These are phyloP conservation scores for Pluvianellus socialis DNA, from an alignment of 2,113 vertebrate genomes.

Conservation along the genomic window DNA sequence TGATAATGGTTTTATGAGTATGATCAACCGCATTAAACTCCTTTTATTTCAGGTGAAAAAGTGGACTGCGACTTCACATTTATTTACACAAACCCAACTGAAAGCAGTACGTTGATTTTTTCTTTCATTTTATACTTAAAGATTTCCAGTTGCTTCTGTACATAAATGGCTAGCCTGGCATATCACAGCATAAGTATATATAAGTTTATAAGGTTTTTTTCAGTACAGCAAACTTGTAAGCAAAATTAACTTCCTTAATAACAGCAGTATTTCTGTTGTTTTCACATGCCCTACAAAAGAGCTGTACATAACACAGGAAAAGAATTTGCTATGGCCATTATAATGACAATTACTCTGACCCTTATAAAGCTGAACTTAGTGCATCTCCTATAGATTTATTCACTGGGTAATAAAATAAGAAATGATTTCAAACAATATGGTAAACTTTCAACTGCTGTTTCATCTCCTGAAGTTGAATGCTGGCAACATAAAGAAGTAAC, in stretches of 20 bases:
- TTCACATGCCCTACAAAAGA: not conserved
- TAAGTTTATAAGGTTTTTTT: not conserved
- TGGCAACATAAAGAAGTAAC: not conserved
- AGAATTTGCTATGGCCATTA: not conserved
- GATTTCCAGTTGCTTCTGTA: not conserved
- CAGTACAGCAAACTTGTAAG: not conserved
- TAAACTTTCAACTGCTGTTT: not conserved
- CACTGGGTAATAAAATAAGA: not conserved
- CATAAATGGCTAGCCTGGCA: not conserved
- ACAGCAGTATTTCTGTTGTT: not conserved
- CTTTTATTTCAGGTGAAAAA: conserved; percentile 22
- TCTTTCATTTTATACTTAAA: not conserved
- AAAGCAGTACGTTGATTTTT: not conserved
- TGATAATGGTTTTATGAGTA: conserved; percentile 39
- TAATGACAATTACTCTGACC: not conserved
- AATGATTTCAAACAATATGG: not conserved
- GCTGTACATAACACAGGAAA: not conserved
- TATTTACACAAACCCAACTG: conserved; percentile 3
- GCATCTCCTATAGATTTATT: not conserved
- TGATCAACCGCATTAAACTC: conserved; percentile 16
- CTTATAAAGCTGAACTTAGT: not conserved
- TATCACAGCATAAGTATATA: not conserved
- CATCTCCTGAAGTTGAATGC: not conserved
- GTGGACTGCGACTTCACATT: not conserved
- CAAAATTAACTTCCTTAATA: not conserved